Evolutionary conservation across 2,113 vertebrate genomes (phyloP).

Genomic region (Clarias magur): DNA sequence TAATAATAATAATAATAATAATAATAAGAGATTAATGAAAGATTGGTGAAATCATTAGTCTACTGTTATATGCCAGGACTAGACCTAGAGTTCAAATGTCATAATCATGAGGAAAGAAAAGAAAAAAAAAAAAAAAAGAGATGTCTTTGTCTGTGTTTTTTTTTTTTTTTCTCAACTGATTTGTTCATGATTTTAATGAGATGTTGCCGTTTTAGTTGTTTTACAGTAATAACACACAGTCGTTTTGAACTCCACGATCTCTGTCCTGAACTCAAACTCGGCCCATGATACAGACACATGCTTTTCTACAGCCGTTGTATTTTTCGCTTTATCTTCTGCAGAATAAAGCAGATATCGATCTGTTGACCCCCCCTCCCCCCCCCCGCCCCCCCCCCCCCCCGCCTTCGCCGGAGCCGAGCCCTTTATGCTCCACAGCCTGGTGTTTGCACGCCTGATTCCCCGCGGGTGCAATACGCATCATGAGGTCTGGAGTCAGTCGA

Average conservation of each 20-base stretch:
- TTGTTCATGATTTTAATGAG: background rate
- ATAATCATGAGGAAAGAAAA: background rate
- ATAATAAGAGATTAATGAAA: no score
- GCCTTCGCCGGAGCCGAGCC: background rate
- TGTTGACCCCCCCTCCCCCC: background rate
- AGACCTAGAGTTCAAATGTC: background rate
- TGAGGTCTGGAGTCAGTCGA: background rate
- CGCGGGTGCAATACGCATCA: slow-evolving; percentile 40
- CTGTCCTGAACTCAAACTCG: background rate
- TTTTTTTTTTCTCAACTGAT: no score
- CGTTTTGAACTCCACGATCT: background rate
- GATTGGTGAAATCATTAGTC: no score
- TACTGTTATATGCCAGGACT: no score
- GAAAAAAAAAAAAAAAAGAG: background rate
- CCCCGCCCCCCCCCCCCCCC: no score
- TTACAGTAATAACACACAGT: background rate
- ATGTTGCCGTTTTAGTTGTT: no score
- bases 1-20: no score
- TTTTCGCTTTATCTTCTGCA: no score
- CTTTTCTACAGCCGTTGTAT: background rate
- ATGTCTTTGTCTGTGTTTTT: background rate
- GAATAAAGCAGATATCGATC: slow-evolving; percentile 51
- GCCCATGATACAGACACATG: background rate
- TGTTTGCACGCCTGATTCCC: slow-evolving; percentile 49
- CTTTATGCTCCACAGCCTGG: slow-evolving; percentile 17